Base-by-base conservation (phyloP, 2,888 invertebrate species). In the Seira musarum region DNA sequence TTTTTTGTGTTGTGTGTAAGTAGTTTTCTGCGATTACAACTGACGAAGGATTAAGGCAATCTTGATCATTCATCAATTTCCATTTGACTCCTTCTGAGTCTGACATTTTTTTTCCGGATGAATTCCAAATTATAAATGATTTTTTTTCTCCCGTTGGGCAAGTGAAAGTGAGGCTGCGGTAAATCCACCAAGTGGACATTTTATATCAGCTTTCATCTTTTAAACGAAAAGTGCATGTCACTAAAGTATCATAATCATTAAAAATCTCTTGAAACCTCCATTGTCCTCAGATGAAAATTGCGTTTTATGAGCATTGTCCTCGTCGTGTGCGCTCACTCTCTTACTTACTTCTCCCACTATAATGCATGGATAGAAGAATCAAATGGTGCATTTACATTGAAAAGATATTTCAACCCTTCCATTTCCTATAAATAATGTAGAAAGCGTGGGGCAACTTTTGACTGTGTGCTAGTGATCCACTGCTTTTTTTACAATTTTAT, bases 241-340 rank as follows among this genome's bases (percentile, higher is more conserved):
- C 53, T 53, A 53, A 53, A 53, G 53, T 53, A 53, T 53, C 53
- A 53, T 53, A 53, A 53, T 53, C 53, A 53, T 53, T 53, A 53
- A 53, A 53, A 53, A 53, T 53, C 17, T 53, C 53, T n/a, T 53
- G n/a, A 53, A 53, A 3, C 17, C 17, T 53, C n/a, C 53, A 53
- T 53, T 53, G 53, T 53, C 15, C 53, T n/a, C n/a, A n/a, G 53
- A 53, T 53, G n/a, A 53, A 53, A 53, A 53, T 53, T 53, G 53
- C 53, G 17, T 53, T 53, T 53, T 53, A 5, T 30, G 8, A 53
- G 53, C 15, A 17, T 53, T 53, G 17, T 53, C 13, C 6, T 40
- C 53, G 53, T 53, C 53, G 53, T 53, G 53, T 53, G 53, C 53
- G 53, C 53, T 53, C 53, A 53, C 53, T 53, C 17, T 8, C 30